Conservation (phyloP, 2,113 vertebrate genomes). For the Empidonax alnorum region DNA sequence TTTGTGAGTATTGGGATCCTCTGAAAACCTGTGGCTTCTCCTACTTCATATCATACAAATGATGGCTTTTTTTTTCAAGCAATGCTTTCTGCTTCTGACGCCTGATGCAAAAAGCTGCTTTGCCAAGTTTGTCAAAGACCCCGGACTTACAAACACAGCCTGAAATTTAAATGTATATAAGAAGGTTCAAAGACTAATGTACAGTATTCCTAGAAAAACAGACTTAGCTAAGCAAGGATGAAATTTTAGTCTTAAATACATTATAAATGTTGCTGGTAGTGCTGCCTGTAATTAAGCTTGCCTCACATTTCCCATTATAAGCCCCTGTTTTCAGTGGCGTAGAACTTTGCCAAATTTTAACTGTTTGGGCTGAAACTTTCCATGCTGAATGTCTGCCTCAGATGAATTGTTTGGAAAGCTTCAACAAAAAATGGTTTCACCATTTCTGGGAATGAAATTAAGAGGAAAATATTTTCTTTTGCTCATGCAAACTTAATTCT, state of each 20-base stretch:
- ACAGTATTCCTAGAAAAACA: constrained; percentile 55
- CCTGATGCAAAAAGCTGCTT: neutral
- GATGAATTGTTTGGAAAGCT: constrained; percentile 68
- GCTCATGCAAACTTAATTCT: constrained; percentile 61
- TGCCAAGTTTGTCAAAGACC: neutral
- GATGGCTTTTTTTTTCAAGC: neutral
- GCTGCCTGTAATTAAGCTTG: constrained; percentile 48
- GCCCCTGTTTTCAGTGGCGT: constrained; percentile 33
- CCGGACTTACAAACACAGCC: neutral
- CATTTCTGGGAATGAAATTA: constrained; percentile 69
- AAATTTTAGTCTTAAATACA: constrained; percentile 37
- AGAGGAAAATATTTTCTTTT: constrained; percentile 66
- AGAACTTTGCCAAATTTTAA: constrained; percentile 53
- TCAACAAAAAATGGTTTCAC: constrained; percentile 59
- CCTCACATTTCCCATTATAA: constrained; percentile 61
- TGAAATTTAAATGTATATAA: neutral
- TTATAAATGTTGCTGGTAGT: constrained; percentile 6
- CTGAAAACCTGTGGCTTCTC: neutral
- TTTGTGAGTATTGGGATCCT: neutral
- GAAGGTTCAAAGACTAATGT: neutral
- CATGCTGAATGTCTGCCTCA: constrained; percentile 55
- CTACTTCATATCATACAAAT: neutral
- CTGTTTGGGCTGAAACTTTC: constrained; percentile 68
- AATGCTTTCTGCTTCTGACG: neutral
- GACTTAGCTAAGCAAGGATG: neutral